Conservation (phyloP, 2,888 invertebrate genomes). For the Aethes cnicana region DNA sequence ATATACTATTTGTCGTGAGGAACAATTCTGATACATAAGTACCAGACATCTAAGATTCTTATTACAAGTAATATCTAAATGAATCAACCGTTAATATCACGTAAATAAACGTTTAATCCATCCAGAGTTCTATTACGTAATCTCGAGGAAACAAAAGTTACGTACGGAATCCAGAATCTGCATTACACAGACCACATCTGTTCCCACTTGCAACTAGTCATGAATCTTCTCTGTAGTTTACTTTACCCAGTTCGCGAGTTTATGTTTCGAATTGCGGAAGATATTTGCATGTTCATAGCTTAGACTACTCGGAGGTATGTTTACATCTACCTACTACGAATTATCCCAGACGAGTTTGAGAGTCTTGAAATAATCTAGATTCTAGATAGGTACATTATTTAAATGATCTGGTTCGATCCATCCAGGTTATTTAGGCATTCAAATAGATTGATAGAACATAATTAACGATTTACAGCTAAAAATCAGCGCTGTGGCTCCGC, state of each 20-base stretch:
- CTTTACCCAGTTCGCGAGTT: constrained; percentile 40
- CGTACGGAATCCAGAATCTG: constrained; percentile 1
- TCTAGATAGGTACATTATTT: too few species aligned
- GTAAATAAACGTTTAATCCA: not conserved
- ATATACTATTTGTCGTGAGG: not conserved
- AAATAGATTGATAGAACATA: too few species aligned
- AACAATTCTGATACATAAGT: not conserved
- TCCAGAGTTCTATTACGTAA: not conserved
- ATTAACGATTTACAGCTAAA: too few species aligned
- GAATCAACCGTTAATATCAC: too few species aligned
- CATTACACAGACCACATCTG: constrained; percentile 28
- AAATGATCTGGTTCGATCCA: too few species aligned
- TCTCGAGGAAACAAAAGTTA: not conserved
- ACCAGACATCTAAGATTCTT: too few species aligned
- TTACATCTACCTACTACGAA: too few species aligned
- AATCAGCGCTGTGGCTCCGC: too few species aligned
- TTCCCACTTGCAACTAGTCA: constrained; percentile 34
- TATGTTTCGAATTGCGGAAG: constrained; percentile 30
- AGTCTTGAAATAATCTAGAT: not conserved
- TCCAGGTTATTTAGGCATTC: too few species aligned
- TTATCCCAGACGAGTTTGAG: constrained; percentile 13
- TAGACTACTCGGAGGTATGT: constrained; percentile 15
- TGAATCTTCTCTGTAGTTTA: constrained; percentile 46
- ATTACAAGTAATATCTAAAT: too few species aligned
- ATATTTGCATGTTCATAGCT: constrained; percentile 6